phyloP scores from a whole-genome alignment of 2,888 invertebrate species.

The Geophilus truncorum region DNA sequence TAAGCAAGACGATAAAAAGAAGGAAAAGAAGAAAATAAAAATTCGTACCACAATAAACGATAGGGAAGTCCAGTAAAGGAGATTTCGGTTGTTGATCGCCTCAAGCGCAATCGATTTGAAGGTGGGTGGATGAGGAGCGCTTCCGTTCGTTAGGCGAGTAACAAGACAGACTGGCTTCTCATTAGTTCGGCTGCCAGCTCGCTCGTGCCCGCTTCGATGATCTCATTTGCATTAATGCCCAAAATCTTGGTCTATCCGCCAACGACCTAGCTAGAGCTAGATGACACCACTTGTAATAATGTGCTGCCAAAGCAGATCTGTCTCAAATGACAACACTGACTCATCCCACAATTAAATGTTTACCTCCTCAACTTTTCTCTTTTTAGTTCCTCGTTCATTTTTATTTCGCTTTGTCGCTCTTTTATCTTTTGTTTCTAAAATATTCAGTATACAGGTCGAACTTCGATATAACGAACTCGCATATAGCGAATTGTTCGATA shows the following conservation, averaged over 20 bases:
- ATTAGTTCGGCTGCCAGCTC: constrained; percentile 24
- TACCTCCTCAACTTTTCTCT: neutral
- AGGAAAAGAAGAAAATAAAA: neutral
- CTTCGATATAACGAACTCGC: too few species aligned
- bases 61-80: neutral
- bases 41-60: neutral
- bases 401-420: neutral
- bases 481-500: too few species aligned
- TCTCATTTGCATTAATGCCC: constrained; percentile 27
- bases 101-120: constrained; percentile 6
- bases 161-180: constrained; percentile 24
- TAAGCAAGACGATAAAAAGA: neutral
- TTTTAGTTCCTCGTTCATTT: neutral
- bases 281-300: constrained; percentile 14
- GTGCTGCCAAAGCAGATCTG: constrained; percentile 25
- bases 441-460: too few species aligned
- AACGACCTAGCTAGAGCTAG: neutral
- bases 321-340: constrained; percentile 2
- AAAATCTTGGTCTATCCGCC: constrained; percentile 21
- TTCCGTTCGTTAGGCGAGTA: constrained; percentile 21
- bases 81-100: constrained; percentile 20
- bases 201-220: constrained; percentile 25
- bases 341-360: constrained; percentile 15
- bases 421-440: too few species aligned
- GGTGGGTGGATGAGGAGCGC: neutral